These are phyloP conservation scores for Psococerastis gibbosa DNA, from an alignment of 2,888 invertebrate species.

Conservation along the genomic window DNA sequence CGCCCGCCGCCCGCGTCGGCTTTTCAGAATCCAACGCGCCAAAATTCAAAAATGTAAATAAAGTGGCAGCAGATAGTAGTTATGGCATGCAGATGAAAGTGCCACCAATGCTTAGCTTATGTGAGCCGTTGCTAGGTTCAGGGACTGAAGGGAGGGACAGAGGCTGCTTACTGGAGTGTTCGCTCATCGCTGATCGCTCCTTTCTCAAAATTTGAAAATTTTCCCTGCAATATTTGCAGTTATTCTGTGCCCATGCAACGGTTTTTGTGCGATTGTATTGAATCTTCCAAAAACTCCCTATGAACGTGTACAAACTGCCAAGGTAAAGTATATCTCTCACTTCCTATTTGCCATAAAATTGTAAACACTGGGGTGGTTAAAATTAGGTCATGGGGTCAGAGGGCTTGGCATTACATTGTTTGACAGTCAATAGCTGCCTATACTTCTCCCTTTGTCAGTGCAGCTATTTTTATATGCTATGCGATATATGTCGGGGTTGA, in stretches of 20 bases:
- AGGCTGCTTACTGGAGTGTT: background rate
- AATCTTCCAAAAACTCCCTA: conserved; percentile 5
- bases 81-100: too few relatives aligned
- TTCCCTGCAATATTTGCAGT: background rate
- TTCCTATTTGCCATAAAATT: background rate
- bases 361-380: conserved; percentile 1
- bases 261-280: conserved; percentile 8
- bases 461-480: background rate
- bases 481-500: too few relatives aligned
- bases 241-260: conserved; percentile 2
- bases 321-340: background rate
- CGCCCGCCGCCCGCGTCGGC: too few relatives aligned
- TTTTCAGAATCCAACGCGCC: too few relatives aligned
- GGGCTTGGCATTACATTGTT: too few relatives aligned
- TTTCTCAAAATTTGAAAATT: background rate
- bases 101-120: background rate
- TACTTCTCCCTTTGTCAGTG: background rate
- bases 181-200: background rate
- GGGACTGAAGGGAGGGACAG: background rate
- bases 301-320: conserved; percentile 9
- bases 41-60: too few relatives aligned
- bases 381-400: conserved; percentile 10
- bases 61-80: too few relatives aligned
- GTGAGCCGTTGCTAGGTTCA: conserved; percentile 7
- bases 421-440: too few relatives aligned